Percentiles rank a stretch among this genome's conserved stretches.
phyloP scores from a whole-genome alignment of 2,113 vertebrate species.

The Hiodon tergisus region DNA sequence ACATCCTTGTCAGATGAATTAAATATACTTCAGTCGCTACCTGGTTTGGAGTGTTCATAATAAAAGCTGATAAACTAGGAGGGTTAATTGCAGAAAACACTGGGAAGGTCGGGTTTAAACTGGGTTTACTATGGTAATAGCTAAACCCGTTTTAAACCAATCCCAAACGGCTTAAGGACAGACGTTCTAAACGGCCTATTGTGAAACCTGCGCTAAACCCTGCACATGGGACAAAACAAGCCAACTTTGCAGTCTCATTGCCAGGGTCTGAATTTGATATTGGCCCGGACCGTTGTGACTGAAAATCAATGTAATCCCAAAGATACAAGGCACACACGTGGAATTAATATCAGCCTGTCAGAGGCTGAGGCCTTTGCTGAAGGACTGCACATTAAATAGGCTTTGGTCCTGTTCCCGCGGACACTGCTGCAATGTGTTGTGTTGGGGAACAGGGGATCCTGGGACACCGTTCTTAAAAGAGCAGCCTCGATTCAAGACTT shows the following conservation, averaged over 20 bases:
- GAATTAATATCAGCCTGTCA: slow-evolving; percentile 44
- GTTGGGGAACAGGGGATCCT: slow-evolving; percentile 37
- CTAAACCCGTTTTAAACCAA: too few species aligned
- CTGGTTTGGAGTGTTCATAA: too few species aligned
- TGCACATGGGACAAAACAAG: slow-evolving; percentile 34
- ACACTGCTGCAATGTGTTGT: slow-evolving; percentile 32
- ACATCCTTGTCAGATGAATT: too few species aligned
- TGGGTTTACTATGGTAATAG: too few species aligned
- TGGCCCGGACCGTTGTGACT: slow-evolving; percentile 50
- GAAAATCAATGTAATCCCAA: slow-evolving; percentile 57
- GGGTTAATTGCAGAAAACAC: too few species aligned
- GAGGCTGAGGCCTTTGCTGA: slow-evolving; percentile 42
- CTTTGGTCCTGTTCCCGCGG: slow-evolving; percentile 37
- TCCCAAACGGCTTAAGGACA: background rate
- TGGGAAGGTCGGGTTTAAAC: too few species aligned
- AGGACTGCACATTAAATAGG: slow-evolving; percentile 51
- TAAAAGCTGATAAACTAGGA: too few species aligned
- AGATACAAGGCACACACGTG: slow-evolving; percentile 39
- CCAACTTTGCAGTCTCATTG: slow-evolving; percentile 33
- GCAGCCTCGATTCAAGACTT: background rate
- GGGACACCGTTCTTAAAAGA: background rate
- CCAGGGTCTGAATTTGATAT: slow-evolving; percentile 41
- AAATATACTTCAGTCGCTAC: too few species aligned
- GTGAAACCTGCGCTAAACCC: background rate
- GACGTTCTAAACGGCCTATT: background rate